Conservation (phyloP, 2,113 vertebrate species). For the Dolichotis patagonum region DNA sequence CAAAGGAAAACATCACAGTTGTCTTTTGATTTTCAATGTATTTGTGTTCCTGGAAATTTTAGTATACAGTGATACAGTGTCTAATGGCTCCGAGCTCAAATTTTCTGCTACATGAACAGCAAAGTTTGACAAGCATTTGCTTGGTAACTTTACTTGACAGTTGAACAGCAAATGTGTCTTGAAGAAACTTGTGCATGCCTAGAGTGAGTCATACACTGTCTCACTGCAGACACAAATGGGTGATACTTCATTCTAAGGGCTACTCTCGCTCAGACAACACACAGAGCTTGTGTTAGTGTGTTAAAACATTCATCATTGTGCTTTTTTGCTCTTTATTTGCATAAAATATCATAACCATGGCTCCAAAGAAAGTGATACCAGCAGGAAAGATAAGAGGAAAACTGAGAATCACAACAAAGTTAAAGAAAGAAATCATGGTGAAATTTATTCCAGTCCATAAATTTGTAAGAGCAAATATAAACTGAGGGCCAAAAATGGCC, state of each 20-base stretch:
- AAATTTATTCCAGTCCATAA: neutral
- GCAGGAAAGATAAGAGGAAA: neutral
- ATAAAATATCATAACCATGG: neutral
- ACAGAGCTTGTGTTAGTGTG: neutral
- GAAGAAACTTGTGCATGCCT: neutral
- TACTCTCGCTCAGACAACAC: neutral
- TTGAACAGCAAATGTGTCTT: neutral
- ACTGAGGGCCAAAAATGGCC: neutral
- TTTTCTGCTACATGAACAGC: neutral
- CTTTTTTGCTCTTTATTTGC: neutral
- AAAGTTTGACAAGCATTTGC: neutral
- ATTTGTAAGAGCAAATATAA: neutral
- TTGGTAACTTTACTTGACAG: neutral
- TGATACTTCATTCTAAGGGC: neutral
- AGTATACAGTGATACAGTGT: neutral
- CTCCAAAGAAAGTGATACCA: neutral
- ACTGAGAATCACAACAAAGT: neutral
- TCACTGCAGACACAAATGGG: neutral
- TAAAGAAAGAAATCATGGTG: neutral
- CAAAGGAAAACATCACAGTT: neutral
- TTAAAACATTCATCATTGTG: neutral
- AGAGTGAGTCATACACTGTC: neutral
- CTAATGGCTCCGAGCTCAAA: neutral
- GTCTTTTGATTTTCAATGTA: neutral
- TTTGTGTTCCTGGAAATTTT: slow-evolving; percentile 34